Base-by-base conservation (phyloP, 2,888 invertebrate genomes). In the Nysson spinosus region DNA sequence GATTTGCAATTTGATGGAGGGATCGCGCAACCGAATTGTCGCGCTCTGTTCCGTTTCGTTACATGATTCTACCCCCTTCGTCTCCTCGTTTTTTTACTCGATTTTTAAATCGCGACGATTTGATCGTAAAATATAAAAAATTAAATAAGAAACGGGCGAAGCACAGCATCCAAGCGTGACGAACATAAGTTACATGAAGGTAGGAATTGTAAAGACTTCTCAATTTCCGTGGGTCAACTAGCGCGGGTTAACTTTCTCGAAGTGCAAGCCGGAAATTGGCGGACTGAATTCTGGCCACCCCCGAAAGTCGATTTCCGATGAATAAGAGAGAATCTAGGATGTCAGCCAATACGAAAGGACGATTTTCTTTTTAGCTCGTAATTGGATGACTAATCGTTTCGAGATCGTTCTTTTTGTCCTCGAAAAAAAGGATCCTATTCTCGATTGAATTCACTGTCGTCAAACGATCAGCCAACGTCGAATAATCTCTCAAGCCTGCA, bases 1-100 rank as follows among this genome's bases (percentile, higher is more conserved):
- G 61, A 76, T 76, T 76, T 77, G 74, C 76, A 76, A 75, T 76
- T 76, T 75, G 68, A 75, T 73, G 71, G 73, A 69, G 72, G 56
- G 60, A 69, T 69, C 67, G 66, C 62, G 62, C 64, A 72, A 69
- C 65, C 37, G 69, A 63, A 72, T 64, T 69, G 69, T 32, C 54
- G 51, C 50, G 54, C 54, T 66, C 55, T 56, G 47, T 47, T 26
- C 54, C 12, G 43, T 52, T 51, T 16, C 60, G 42, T 51, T 19
- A 34, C 17, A n/a, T 47, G 34, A 56, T 55, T 34, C 12, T 5
- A 39, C 34, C 11, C 16, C 11, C 19, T n/a, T 6, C 20, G 6
- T 12, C n/a, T 4, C n/a, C 5, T 7, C n/a, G 17, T 19, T 42
- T 26, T 26, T 7, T 9, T 1, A 6, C 1, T 11, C 30, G 14